A percentile compares a stretch with the other conserved stretches of the same genome.
These are phyloP conservation scores for Merops nubicus DNA, from an alignment of 2,113 vertebrate genomes.

Conservation along the genomic window DNA sequence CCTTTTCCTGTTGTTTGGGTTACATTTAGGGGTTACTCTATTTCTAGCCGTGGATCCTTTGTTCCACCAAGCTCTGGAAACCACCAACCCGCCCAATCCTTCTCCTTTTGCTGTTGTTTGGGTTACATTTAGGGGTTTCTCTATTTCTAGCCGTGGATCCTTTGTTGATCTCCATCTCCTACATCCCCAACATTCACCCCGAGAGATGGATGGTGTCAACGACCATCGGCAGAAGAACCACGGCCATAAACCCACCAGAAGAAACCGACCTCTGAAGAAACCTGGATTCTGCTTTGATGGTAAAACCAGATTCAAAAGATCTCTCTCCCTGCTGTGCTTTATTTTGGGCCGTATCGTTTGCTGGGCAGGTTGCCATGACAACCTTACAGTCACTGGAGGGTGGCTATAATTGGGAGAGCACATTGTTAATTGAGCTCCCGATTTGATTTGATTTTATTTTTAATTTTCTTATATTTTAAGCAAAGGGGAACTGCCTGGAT, in stretches of 20 bases:
- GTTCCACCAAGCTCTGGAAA: neutral
- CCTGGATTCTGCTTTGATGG: slow-evolving; percentile 18
- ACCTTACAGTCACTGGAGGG: slow-evolving; percentile 60
- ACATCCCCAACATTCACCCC: fast-evolving
- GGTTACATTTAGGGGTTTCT: neutral
- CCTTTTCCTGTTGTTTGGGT: neutral
- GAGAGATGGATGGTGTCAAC: neutral
- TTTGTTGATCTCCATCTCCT: neutral
- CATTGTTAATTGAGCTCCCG: slow-evolving; percentile 57
- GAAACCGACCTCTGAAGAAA: neutral
- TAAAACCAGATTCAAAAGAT: slow-evolving; percentile 10
- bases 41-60: neutral
- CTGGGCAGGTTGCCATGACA: slow-evolving; percentile 71
- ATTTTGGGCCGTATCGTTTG: slow-evolving; percentile 58
- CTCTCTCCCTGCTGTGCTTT: slow-evolving; percentile 50
- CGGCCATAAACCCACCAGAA: neutral
- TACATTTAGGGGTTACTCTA: neutral
- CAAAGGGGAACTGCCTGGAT: neutral
- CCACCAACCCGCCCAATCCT: neutral
- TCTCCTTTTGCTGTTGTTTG: neutral
- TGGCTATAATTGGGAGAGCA: slow-evolving; percentile 60
- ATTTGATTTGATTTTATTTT: neutral
- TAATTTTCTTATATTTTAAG: slow-evolving; percentile 5
- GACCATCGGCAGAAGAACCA: neutral
- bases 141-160: neutral